Evolutionary conservation across 2,888 invertebrate genomes (phyloP).

Genomic region (Agapostemon virescens): DNA sequence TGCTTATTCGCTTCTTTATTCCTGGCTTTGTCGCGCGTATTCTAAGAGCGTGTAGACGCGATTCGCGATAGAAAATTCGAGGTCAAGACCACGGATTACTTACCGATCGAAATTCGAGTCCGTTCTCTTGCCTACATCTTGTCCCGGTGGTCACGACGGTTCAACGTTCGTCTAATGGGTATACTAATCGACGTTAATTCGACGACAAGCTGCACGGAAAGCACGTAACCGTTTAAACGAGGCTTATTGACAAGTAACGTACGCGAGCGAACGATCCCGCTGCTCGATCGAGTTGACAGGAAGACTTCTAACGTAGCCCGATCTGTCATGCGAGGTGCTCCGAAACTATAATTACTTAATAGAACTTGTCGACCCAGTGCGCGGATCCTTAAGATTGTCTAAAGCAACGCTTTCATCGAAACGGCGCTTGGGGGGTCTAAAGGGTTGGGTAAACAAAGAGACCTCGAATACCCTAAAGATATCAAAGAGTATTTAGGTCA

Average conservation of each 20-base stretch:
- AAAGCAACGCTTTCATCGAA: not conserved
- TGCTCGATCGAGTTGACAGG: slow-evolving; percentile 34
- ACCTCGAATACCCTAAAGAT: not conserved
- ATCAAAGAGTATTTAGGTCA: slow-evolving; percentile 8
- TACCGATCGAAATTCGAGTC: slow-evolving; percentile 44
- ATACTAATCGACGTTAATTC: slow-evolving; percentile 79
- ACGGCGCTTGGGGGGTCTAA: not conserved
- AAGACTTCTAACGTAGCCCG: slow-evolving; percentile 29
- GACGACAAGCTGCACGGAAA: slow-evolving; percentile 69
- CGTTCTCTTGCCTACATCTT: slow-evolving; percentile 28
- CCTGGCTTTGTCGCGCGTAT: too few relatives aligned
- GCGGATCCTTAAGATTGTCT: not conserved
- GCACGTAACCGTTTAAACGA: slow-evolving; percentile 55
- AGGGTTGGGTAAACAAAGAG: not conserved
- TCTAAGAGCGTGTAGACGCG: too few relatives aligned
- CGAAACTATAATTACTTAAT: not conserved
- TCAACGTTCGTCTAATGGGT: slow-evolving; percentile 79
- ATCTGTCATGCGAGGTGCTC: not conserved
- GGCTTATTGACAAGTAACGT: slow-evolving; percentile 60
- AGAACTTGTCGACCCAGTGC: not conserved
- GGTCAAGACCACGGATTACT: slow-evolving; percentile 10
- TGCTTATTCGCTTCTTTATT: too few relatives aligned
- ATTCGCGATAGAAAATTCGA: not conserved
- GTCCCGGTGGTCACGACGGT: slow-evolving; percentile 63
- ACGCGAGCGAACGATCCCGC: slow-evolving; percentile 43